A percentile compares a stretch with the other conserved stretches of the same genome.
Conservation (phyloP, 2,797 vertebrate species). For the Ptychadena robeensis region DNA sequence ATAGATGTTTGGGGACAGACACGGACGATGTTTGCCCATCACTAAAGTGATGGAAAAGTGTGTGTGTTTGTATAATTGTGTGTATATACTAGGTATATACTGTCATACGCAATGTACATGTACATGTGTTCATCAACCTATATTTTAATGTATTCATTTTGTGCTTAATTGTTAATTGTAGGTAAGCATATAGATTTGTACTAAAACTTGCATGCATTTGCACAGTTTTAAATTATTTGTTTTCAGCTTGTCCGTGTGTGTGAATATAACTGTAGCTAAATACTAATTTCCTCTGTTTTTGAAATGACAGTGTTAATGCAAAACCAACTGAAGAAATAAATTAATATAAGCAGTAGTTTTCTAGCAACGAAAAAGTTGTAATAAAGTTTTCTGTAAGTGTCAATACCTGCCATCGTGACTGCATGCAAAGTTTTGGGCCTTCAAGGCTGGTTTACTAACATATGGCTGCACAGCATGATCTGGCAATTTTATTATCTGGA, state of each 20-base stretch:
- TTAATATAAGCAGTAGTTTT: neutral
- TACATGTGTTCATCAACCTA: no score
- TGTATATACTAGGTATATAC: no score
- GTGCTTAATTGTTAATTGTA: no score
- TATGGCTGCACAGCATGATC: constrained; percentile 49
- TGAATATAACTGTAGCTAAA: neutral
- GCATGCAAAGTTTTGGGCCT: constrained; percentile 25
- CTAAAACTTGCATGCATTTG: no score
- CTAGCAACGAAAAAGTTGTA: neutral
- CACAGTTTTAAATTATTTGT: no score
- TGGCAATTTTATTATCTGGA: constrained; percentile 40
- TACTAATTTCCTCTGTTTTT: neutral
- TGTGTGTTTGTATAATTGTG: no score
- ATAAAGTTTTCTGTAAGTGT: constrained; percentile 14
- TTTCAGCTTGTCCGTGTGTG: neutral
- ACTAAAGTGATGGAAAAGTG: no score
- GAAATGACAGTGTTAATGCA: neutral
- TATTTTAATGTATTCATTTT: no score
- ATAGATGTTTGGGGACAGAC: no score
- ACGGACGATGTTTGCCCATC: no score
- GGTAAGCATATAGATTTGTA: no score
- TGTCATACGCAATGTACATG: no score
- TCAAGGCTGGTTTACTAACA: constrained; percentile 47
- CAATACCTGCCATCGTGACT: constrained; percentile 11
- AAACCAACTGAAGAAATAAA: neutral